Evolutionary conservation across 2,888 invertebrate genomes (phyloP), one percentile per base, ranked within the genome.

Genomic region (Eristalis tenax): DNA sequence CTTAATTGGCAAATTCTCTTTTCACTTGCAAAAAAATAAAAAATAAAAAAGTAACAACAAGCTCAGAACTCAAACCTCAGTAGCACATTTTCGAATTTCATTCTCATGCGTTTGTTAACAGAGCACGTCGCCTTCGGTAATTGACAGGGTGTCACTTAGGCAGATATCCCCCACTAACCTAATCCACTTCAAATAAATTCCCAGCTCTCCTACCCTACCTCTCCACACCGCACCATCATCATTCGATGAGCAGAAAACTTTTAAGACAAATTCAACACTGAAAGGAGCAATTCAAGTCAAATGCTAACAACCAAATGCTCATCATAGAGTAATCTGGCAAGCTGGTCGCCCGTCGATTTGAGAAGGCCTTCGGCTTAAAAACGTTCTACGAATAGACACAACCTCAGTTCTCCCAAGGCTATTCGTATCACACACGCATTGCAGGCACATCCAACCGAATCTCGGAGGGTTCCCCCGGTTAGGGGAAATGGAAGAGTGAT

Each of bases 281-380:
- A 71, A 65, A 64, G 66, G 61, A 59, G n/a, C 71, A 57, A 63
- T 69, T 71, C 11, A 68, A 63, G 63, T 26, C 66, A 68, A 68
- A 61, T 38, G 38, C 63, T 50, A 22, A 38, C 43, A 69, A 66
- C 66, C 61, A 69, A 77, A 77, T 69, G 66, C 26, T 69, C 68
- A 13, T 81, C 74, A 74, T 23, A 69, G 56, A 81, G 63, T 64
- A 64, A 74, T 74, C 81, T 63, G 22, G 69, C 23, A 26, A 28
- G 32, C 5, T 10, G 32, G 32, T 10, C 32, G 32, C 59, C 26
- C 63, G 63, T 40, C 68, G 40, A 63, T 18, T 63, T n/a, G 64
- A 11, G 40, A 22, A 69, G 26, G 28, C 81, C 63, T 56, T 23
- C 4, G 26, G 69, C 40, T n/a, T 59, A 73, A 35, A 23, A 35